Evolutionary conservation across 2,113 vertebrate genomes (phyloP), one percentile per base, ranked within the genome.

Genomic region (Lophura nycthemera): DNA sequence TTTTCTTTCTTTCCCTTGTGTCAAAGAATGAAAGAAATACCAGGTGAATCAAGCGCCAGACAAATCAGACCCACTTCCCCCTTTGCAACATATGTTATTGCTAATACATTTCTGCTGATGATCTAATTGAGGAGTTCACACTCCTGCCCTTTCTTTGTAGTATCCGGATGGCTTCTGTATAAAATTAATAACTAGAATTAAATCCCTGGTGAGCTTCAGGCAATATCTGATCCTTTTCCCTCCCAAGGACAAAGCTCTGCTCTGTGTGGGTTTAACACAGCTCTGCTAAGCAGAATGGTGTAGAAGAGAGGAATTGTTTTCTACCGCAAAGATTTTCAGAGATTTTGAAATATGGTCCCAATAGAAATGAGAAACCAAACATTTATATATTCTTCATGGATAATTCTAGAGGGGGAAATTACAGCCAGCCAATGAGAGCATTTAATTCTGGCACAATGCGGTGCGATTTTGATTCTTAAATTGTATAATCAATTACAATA

Each of bases 181-280:
- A 65, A 94, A 95, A 94, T 94, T 88, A 91, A 93, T 93, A 90
- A 88, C 72, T 66, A 77, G 90, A 95, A 92, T 91, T 93, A 94
- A 91, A 89, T 95, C 85, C 86, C 92, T 47, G 30, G 79, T 19
- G 90, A 89, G 92, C 92, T 93, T n/a, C 73, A 88, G 88, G 92
- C 92, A 77, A 63, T 71, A 45, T 70, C 88, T 90, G 95, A 86
- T 93, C 88, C 65, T 90, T 86, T 67, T 95, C 29, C 69, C 65
- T 90, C 73, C 57, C 69, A 86, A 91, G 92, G 90, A 95, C 90
- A 93, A 83, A 90, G 93, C 65, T 88, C 27, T 77, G 47, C 67
- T 74, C 65, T 9, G 0, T 61, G 50, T 90, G 80, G 59, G 64
- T 90, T 95, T 96, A 85, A 47, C 11, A 59, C 48, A 54, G 63